Percentiles rank a stretch among this genome's conserved stretches.
Conservation (phyloP, 2,797 vertebrate genomes). For the Eulemur albifrons region DNA sequence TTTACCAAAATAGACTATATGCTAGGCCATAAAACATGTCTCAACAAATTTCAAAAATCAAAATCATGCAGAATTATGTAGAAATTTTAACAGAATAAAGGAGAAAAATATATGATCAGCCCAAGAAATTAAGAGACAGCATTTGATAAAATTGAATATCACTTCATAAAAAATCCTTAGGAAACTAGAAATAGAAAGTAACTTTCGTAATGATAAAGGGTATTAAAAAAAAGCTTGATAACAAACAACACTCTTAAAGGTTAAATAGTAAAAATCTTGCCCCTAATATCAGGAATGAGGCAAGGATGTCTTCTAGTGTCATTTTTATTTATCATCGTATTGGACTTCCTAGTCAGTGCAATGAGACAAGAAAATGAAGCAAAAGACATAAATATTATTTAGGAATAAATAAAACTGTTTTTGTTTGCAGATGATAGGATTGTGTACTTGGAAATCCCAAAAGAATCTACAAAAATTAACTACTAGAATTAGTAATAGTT, state of each 20-base stretch:
- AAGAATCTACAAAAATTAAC: slow-evolving; percentile 26
- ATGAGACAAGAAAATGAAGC: slow-evolving; percentile 17
- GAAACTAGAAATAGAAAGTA: background rate
- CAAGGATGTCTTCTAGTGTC: background rate
- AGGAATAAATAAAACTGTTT: slow-evolving; percentile 4
- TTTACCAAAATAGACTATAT: background rate
- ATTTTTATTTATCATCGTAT: background rate
- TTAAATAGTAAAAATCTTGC: slow-evolving; percentile 19
- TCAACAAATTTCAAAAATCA: background rate
- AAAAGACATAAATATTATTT: background rate
- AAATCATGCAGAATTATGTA: background rate
- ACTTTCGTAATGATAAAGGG: background rate
- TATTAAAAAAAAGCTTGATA: background rate
- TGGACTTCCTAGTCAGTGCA: background rate
- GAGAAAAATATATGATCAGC: background rate
- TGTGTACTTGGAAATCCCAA: background rate
- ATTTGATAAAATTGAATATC: slow-evolving; percentile 4
- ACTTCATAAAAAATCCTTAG: background rate
- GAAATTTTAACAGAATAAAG: background rate
- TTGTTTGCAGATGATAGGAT: background rate
- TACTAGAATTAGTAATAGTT: background rate
- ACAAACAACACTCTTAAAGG: background rate
- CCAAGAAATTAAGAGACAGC: background rate
- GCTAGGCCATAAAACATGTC: background rate
- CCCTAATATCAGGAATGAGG: background rate